Conservation (phyloP, 2,797 vertebrate genomes). For the Taeniopygia guttata region DNA sequence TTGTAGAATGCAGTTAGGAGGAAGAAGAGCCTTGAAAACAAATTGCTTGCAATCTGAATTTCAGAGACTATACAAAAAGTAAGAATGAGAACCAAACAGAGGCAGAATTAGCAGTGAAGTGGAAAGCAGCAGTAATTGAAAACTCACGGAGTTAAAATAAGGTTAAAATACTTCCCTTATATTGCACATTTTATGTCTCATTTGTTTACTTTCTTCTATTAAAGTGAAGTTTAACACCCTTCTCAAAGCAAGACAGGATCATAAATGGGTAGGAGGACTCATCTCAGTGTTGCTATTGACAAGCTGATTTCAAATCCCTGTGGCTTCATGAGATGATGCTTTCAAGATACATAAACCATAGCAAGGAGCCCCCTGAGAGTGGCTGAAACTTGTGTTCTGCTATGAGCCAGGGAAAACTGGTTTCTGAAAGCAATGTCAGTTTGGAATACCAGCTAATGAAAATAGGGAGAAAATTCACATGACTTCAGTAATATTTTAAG, state of each 20-base stretch:
- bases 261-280: neutral
- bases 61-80: neutral
- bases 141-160: neutral
- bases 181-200: neutral
- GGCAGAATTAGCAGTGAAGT: neutral
- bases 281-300: neutral
- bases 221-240: neutral
- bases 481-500: neutral
- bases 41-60: neutral
- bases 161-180: neutral
- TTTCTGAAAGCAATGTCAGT: neutral
- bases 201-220: neutral
- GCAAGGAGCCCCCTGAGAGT: neutral
- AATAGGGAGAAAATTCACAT: neutral
- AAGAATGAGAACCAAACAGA: constrained; percentile 17
- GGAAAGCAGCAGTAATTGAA: neutral
- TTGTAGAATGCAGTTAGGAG: neutral
- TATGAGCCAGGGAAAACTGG: neutral
- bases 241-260: neutral
- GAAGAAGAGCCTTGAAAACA: neutral
- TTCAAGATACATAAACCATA: neutral
- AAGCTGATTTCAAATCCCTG: neutral
- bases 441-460: neutral
- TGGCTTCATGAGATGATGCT: neutral
- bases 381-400: neutral